Evolutionary conservation across 2,888 invertebrate species (phyloP).

Genomic region (Malthinus seriepunctatus): DNA sequence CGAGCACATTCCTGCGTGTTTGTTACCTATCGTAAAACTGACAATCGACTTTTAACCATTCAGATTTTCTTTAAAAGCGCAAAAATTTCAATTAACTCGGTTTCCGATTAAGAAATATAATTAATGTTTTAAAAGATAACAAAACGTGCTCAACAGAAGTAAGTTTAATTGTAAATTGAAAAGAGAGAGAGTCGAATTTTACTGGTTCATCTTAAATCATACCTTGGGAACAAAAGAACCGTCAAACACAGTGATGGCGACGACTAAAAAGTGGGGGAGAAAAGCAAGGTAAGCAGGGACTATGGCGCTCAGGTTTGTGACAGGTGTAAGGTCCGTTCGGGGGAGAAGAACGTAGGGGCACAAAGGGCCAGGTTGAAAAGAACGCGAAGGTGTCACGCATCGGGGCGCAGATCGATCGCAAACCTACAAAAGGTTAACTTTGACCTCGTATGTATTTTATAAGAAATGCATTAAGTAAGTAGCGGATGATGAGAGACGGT

Average conservation of each 20-base stretch:
- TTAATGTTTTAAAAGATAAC: too few relatives aligned
- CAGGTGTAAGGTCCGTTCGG: conserved; percentile 35
- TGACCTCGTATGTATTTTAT: conserved; percentile 21
- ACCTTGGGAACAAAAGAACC: conserved; percentile 34
- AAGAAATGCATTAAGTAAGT: neutral
- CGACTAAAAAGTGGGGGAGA: conserved; percentile 36
- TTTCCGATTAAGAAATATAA: too few relatives aligned
- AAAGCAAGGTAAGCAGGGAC: conserved; percentile 32
- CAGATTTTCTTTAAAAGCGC: too few relatives aligned
- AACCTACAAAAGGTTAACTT: conserved; percentile 32
- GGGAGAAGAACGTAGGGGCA: conserved; percentile 26
- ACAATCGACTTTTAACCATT: conserved; percentile 36
- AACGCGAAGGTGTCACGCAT: conserved; percentile 45
- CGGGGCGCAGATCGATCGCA: conserved; percentile 42
- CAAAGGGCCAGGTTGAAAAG: conserved; percentile 36
- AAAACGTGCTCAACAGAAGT: neutral
- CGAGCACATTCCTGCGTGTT: conserved; percentile 46
- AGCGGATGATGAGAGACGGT: neutral
- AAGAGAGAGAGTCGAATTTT: neutral
- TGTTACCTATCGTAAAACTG: conserved; percentile 47
- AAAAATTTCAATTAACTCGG: too few relatives aligned
- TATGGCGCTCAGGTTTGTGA: conserved; percentile 35
- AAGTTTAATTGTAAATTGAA: neutral
- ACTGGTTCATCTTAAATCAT: conserved; percentile 32
- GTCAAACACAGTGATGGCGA: conserved; percentile 36